Conservation (phyloP, 2,888 invertebrate genomes). For the Diploptera punctata region DNA sequence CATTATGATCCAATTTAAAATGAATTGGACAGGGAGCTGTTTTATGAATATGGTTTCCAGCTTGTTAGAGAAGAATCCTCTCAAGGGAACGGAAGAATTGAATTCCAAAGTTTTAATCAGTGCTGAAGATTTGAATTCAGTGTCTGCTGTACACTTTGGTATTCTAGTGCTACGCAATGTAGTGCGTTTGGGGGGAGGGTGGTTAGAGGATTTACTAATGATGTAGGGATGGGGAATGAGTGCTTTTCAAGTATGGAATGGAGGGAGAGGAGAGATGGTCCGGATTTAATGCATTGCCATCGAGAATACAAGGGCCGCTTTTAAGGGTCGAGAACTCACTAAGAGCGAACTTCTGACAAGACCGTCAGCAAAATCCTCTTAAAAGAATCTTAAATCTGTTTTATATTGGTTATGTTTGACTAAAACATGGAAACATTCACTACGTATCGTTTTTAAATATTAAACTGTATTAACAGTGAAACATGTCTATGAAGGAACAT, state of each 20-base stretch:
- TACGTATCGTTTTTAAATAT: too few species aligned
- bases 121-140: neutral
- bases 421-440: too few species aligned
- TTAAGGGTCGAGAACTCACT: neutral
- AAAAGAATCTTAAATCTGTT: neutral
- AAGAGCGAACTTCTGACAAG: neutral
- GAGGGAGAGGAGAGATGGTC: neutral
- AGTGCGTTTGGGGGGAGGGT: neutral
- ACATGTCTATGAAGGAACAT: too few species aligned
- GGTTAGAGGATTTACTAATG: neutral
- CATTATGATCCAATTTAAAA: neutral
- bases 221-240: neutral
- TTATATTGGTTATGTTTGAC: too few species aligned
- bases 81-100: neutral
- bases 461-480: too few species aligned
- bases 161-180: neutral
- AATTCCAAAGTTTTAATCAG: constrained; percentile 7
- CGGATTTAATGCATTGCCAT: constrained; percentile 2
- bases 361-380: neutral
- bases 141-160: neutral
- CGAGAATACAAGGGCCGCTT: neutral
- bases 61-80: too few species aligned
- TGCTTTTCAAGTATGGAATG: constrained; percentile 3
- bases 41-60: neutral
- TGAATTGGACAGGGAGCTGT: neutral